Conservation (phyloP, 92 coral and sea anemone genomes). For the Isaurus tuberculatus region DNA sequence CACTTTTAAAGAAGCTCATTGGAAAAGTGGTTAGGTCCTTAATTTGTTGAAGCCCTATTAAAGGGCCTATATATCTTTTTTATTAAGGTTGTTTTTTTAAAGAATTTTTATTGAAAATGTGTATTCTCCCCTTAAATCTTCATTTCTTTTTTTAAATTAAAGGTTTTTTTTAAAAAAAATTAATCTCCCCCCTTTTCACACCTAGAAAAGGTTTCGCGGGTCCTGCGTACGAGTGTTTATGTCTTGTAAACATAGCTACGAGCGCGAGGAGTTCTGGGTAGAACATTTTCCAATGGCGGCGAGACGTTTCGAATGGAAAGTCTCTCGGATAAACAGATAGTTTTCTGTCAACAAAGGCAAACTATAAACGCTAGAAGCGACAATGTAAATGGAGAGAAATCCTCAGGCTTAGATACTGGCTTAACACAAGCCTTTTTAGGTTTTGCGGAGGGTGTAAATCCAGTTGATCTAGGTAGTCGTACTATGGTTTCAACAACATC, state of each 20-base stretch:
- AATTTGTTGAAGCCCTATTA: too few species aligned
- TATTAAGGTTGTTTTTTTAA: too few species aligned
- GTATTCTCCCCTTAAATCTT: too few species aligned
- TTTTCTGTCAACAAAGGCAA: slow-evolving; percentile 30
- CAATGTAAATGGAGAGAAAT: slow-evolving; percentile 56
- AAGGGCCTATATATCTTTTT: too few species aligned
- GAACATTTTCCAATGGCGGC: slow-evolving; percentile 65
- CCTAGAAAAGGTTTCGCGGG: too few species aligned
- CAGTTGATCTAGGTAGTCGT: slow-evolving; percentile 22
- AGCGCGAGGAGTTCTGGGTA: slow-evolving; percentile 77
- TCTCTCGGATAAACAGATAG: slow-evolving; percentile 57
- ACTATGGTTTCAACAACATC: slow-evolving; percentile 92
- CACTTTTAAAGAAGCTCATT: too few species aligned
- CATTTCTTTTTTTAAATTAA: too few species aligned
- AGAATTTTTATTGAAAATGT: too few species aligned
- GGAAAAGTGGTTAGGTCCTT: too few species aligned
- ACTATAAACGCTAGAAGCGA: slow-evolving; percentile 34
- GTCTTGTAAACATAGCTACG: slow-evolving; percentile 37
- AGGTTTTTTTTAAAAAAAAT: background rate
- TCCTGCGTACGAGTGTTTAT: background rate
- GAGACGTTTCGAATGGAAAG: slow-evolving; percentile 65
- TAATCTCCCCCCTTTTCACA: too few species aligned
- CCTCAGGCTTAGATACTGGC: slow-evolving; percentile 22
- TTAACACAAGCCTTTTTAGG: slow-evolving; percentile 52
- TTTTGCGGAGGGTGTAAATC: slow-evolving; percentile 46